Base-by-base conservation (phyloP, 2,888 invertebrate species). In the Meiosimyza platycephala region DNA sequence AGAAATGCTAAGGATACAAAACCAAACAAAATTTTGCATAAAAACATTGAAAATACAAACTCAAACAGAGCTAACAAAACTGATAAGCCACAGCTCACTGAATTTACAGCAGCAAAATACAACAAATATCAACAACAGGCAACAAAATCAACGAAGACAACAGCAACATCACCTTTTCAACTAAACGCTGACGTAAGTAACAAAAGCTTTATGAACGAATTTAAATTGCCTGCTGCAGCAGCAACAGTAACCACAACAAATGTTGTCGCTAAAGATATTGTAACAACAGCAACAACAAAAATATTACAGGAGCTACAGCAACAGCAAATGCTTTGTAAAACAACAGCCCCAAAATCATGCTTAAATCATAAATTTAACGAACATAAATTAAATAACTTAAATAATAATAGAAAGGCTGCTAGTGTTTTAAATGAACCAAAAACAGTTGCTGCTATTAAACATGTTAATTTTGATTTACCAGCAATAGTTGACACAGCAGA, bases 401-500 rank as follows among this genome's bases (percentile, higher is more conserved):
- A 13, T 50, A 60, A 52, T 47, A 18, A 59, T 59, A 48, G 51
- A 52, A 51, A 50, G 60, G 33, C 72, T 59, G 52, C 64, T 54
- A 71, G 48, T 52, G 28, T 16, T 55, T 54, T 15, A 40, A 54
- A 51, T 6, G 50, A 65, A 62, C 15, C 50, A 9, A 18, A n/a
- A 55, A 50, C 13, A 18, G 68, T 54, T 59, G 71, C 71, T 60
- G 13, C 66, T 51, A 72, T 74, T 67, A 82, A 83, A 75, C 82
- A 81, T 69, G 83, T 83, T 50, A 83, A 83, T 74, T 83, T 83
- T 66, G 76, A 80, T 73, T 75, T 83, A 65, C 81, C 83, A 3
- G 74, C 77, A 47, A 81, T 80, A 57, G 81, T 82, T 33, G 77
- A 74, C 18, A 81, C 80, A 70, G 74, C 66, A 3, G 76, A 28